Conservation (phyloP, 1,140 invertebrate genomes). For the Drusus annulatus region DNA sequence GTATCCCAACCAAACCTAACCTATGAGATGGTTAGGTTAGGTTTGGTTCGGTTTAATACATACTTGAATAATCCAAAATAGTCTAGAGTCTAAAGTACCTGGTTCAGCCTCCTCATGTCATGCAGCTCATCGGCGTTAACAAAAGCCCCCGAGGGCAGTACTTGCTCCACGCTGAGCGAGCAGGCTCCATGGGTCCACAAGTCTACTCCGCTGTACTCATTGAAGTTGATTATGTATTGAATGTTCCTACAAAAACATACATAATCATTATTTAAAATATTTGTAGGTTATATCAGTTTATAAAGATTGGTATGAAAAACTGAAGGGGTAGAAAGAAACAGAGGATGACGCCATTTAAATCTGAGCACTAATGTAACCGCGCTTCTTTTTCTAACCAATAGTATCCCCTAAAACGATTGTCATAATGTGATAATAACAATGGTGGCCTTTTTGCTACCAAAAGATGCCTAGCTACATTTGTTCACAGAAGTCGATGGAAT, state of each 20-base stretch:
- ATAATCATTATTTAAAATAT: not conserved
- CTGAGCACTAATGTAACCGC: too few species aligned
- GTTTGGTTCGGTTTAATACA: too few species aligned
- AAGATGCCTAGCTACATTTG: too few species aligned
- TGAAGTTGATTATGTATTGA: slow-evolving; percentile 63
- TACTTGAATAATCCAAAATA: too few species aligned
- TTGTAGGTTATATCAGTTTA: not conserved
- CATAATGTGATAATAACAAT: too few species aligned
- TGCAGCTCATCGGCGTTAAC: slow-evolving; percentile 53
- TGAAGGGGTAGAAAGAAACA: not conserved
- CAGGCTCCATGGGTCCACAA: slow-evolving; percentile 59
- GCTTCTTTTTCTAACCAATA: too few species aligned
- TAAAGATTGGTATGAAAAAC: not conserved
- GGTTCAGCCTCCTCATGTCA: slow-evolving; percentile 51
- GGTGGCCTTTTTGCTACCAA: too few species aligned
- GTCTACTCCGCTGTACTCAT: slow-evolving; percentile 49
- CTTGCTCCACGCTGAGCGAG: slow-evolving; percentile 59
- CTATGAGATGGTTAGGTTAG: too few species aligned
- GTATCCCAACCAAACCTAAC: too few species aligned
- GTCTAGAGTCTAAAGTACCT: slow-evolving; percentile 26
- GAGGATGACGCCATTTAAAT: too few species aligned
- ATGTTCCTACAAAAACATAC: slow-evolving; percentile 59
- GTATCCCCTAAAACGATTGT: too few species aligned
- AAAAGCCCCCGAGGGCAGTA: slow-evolving; percentile 51
- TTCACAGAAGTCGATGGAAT: too few species aligned